phyloP scores from a whole-genome alignment of 2,888 invertebrate species.

The Arge pagana region DNA sequence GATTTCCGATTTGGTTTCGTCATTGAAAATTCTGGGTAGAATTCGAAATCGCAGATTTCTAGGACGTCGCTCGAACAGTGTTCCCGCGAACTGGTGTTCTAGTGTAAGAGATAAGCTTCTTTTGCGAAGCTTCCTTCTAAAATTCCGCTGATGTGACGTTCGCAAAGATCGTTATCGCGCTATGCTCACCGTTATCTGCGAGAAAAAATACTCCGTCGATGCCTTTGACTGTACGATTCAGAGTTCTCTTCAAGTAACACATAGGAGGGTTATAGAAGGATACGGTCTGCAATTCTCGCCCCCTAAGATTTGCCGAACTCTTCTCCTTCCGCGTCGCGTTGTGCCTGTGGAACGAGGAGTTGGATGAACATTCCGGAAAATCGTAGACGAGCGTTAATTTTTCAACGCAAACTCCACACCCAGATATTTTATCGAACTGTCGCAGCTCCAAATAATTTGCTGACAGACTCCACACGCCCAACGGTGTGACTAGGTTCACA shows the following conservation, averaged over 20 bases:
- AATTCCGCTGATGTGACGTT: no score
- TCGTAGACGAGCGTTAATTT: slow-evolving; percentile 31
- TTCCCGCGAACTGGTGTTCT: no score
- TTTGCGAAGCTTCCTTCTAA: no score
- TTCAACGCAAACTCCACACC: no score
- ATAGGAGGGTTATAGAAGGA: slow-evolving; percentile 45
- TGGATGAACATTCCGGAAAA: no score
- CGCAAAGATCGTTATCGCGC: no score
- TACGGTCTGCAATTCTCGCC: slow-evolving; percentile 39
- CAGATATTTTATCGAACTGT: slow-evolving; percentile 36
- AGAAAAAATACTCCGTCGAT: slow-evolving; percentile 36
- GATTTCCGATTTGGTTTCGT: no score
- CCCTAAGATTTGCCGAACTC: slow-evolving; percentile 37
- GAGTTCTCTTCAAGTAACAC: slow-evolving; percentile 38
- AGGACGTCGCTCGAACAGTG: no score
- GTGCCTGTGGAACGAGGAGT: slow-evolving; percentile 31
- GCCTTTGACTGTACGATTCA: slow-evolving; percentile 39
- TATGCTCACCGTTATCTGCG: slow-evolving; percentile 38
- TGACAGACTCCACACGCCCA: slow-evolving; percentile 43
- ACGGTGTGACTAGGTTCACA: slow-evolving; percentile 38
- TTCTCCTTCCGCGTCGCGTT: slow-evolving; percentile 31
- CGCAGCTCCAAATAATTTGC: slow-evolving; percentile 42
- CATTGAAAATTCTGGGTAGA: no score
- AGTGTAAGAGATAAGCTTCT: no score
- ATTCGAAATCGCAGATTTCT: no score